A percentile compares a stretch with the other conserved stretches of the same genome.
Conservation (phyloP, 2,113 vertebrate species). For the Puma concolor region DNA sequence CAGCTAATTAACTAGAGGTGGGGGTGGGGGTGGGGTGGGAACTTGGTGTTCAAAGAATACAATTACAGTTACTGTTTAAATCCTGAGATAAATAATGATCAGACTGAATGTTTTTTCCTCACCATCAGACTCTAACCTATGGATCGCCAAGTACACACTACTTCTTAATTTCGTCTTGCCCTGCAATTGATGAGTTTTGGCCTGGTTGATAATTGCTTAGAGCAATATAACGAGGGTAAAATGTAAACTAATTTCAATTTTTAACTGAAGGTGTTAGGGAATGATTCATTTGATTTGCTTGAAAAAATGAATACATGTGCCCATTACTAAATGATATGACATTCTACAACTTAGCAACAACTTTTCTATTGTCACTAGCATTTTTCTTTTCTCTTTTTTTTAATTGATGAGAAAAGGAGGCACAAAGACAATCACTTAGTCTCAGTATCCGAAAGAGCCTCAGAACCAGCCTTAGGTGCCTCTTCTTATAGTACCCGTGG, state of each 20-base stretch:
- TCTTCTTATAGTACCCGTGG: not conserved
- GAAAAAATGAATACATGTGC: not conserved
- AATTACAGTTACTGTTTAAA: conserved; percentile 78
- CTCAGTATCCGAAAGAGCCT: not conserved
- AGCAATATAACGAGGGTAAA: conserved; percentile 30
- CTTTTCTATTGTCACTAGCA: not conserved
- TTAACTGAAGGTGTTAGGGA: conserved; percentile 8
- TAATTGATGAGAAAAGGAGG: not conserved
- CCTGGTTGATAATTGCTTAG: conserved; percentile 18
- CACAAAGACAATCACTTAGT: not conserved
- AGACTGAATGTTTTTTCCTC: conserved; percentile 46
- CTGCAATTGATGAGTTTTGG: not conserved
- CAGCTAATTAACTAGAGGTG: conserved; percentile 75
- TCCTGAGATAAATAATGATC: conserved; percentile 70
- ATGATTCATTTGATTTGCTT: conserved; percentile 31
- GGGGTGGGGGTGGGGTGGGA: conserved; percentile 46
- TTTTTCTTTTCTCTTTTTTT: not conserved
- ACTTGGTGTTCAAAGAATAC: conserved; percentile 75
- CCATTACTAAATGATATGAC: not conserved
- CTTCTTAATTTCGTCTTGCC: conserved; percentile 30
- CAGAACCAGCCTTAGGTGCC: not conserved
- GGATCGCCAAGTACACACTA: not conserved
- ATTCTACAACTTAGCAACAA: not conserved
- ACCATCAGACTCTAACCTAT: conserved; percentile 38
- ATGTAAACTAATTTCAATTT: conserved; percentile 27